Base-by-base conservation (phyloP, 2,797 vertebrate species). In the Babyrousa celebensis region DNA sequence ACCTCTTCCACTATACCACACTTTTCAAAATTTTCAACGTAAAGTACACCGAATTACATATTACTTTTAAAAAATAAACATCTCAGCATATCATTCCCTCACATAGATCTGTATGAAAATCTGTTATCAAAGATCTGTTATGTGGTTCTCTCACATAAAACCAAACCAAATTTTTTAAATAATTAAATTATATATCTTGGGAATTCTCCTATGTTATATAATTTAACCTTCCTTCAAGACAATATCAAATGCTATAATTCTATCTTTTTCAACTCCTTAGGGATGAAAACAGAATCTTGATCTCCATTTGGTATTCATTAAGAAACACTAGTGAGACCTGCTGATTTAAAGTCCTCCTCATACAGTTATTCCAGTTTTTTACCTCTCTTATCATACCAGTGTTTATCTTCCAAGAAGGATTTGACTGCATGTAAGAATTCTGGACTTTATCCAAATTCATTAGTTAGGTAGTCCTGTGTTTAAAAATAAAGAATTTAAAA, bases 281-380 rank as follows among this genome's bases (percentile, higher is more conserved):
- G 25, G 27, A 83, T 90, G 23, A 95, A 87, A 87, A 91, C 10
- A 87, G 6, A 63, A n/a, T n/a, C n/a, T 62, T 40, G n/a, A 21
- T 68, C 17, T 92, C 54, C 43, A 29, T 60, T 77, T 85, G 43
- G 25, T 2, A 63, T 82, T 16, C 27, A 29, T 58, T 52, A 82
- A 71, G 43, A 68, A 84, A 29, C 11, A 65, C 27, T 4, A 9
- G 20, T 77, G 6, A 91, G 67, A 68, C 10, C 40, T 72, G 12
- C 3, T 86, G 14, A 48, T 70, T 74, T 23, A 70, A 10, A 52
- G 21, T 32, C 27, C 1, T 84, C 21, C 29, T 63, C 12, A 23
- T 68, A 40, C 80, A 80, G 8, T 4, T 85, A 67, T n/a, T 75
- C 12, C 32, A 77, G 36, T 36, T 43, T 89, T 54, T 48, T 32